Conservation (phyloP, 2,888 invertebrate genomes). For the Lithophane semibrunnea region DNA sequence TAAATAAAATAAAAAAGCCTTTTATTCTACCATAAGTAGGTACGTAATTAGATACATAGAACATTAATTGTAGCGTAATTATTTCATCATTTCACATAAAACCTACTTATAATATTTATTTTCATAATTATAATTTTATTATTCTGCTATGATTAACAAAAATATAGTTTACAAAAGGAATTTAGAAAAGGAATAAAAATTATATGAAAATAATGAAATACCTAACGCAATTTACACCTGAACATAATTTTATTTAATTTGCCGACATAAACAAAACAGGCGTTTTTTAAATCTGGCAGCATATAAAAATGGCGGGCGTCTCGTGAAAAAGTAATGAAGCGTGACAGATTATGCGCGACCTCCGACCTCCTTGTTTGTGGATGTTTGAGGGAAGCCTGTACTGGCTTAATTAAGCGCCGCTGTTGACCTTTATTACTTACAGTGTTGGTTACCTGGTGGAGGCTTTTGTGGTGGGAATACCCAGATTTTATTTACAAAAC, state of each 20-base stretch:
- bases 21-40: not conserved
- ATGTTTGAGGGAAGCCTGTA: constrained; percentile 29
- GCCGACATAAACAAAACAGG: constrained; percentile 7
- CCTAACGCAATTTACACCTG: not conserved
- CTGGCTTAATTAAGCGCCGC: constrained; percentile 27
- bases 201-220: not conserved
- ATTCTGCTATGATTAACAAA: not conserved
- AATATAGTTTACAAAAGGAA: not conserved
- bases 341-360: constrained; percentile 57
- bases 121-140: not conserved
- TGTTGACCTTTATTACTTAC: constrained; percentile 12
- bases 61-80: not conserved
- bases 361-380: constrained; percentile 35
- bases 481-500: too few relatives aligned
- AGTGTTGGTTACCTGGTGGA: not conserved
- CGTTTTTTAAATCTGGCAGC: not conserved
- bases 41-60: not conserved
- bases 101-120: too few relatives aligned
- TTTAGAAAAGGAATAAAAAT: not conserved
- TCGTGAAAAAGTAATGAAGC: constrained; percentile 60
- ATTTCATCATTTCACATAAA: not conserved
- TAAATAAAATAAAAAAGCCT: not conserved
- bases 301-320: constrained; percentile 30
- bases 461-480: not conserved
- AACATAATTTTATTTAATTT: constrained; percentile 4